A percentile compares a stretch with the other conserved stretches of the same genome.
These are phyloP conservation scores for Paralichthys olivaceus DNA, from an alignment of 2,113 vertebrate genomes.

Conservation along the genomic window DNA sequence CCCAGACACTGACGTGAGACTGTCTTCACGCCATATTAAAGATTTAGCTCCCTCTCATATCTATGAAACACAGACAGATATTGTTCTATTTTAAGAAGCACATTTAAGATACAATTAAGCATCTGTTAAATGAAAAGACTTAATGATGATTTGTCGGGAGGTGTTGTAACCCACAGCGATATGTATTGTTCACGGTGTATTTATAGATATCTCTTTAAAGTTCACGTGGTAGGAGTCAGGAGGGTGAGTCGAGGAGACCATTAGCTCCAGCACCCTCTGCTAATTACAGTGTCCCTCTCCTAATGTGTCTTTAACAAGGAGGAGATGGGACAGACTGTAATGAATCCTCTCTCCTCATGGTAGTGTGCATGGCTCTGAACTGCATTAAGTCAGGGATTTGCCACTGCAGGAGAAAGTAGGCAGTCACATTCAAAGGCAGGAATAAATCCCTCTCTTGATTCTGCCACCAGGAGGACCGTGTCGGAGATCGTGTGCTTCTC, in stretches of 20 bases:
- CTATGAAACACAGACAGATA: conserved; percentile 19
- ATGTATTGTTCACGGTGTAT: conserved; percentile 57
- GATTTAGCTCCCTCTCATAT: conserved; percentile 13
- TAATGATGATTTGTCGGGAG: conserved; percentile 32
- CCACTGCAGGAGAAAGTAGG: conserved; percentile 21
- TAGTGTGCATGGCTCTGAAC: conserved; percentile 42
- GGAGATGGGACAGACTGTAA: conserved; percentile 52
- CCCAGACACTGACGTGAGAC: neutral
- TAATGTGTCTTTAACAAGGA: conserved; percentile 65
- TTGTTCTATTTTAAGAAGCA: conserved; percentile 39
- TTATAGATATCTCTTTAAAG: conserved; percentile 75
- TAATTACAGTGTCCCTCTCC: conserved; percentile 68
- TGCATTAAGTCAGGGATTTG: conserved; percentile 43
- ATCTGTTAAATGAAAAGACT: conserved; percentile 32
- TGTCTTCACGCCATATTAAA: conserved; percentile 26
- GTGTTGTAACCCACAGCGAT: conserved; percentile 35
- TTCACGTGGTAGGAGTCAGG: conserved; percentile 60
- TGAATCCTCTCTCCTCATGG: conserved; percentile 45
- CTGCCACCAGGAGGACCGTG: conserved; percentile 83
- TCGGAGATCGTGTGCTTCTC: conserved; percentile 91
- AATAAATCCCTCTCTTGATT: conserved; percentile 40
- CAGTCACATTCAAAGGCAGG: conserved; percentile 39
- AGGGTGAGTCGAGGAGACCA: conserved; percentile 57
- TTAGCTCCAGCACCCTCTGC: conserved; percentile 61
- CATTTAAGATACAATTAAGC: conserved; percentile 43